Conservation (phyloP, 2,797 vertebrate genomes). For the Silurus lanzhouensis region DNA sequence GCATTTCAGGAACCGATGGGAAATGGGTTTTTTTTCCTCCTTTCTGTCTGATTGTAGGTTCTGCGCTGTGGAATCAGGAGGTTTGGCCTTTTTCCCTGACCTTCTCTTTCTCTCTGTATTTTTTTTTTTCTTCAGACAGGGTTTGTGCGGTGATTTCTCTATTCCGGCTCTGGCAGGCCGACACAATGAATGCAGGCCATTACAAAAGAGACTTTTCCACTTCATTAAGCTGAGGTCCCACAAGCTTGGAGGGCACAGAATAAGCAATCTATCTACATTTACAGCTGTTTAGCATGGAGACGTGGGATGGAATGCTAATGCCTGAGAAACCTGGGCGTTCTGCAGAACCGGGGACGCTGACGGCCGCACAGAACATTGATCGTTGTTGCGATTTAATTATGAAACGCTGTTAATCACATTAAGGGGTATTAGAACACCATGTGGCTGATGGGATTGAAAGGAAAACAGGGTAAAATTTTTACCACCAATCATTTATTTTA, state of each 20-base stretch:
- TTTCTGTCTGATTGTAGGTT: slow-evolving; percentile 26
- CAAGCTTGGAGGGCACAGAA: slow-evolving; percentile 67
- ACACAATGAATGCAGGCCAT: slow-evolving; percentile 70
- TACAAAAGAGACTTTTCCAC: slow-evolving; percentile 76
- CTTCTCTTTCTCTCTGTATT: slow-evolving; percentile 36
- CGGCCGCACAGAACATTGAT: neutral
- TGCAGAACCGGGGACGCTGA: neutral
- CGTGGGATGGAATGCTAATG: slow-evolving; percentile 44
- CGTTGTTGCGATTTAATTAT: neutral
- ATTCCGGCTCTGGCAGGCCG: slow-evolving; percentile 69
- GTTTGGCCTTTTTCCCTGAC: slow-evolving; percentile 46
- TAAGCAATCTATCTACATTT: slow-evolving; percentile 71
- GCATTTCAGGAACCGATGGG: slow-evolving; percentile 21
- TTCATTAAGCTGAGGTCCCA: slow-evolving; percentile 72
- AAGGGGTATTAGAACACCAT: neutral
- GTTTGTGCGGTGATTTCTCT: slow-evolving; percentile 65
- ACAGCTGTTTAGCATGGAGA: slow-evolving; percentile 53
- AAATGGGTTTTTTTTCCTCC: slow-evolving; percentile 10
- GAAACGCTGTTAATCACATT: slow-evolving; percentile 19
- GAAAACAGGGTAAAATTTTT: neutral
- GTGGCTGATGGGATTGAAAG: neutral
- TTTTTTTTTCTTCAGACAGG: slow-evolving; percentile 50
- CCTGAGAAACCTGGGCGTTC: slow-evolving; percentile 7
- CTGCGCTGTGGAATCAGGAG: slow-evolving; percentile 13
- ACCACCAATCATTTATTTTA: no score